These are phyloP conservation scores for Phyllotreta cruciferae DNA, from an alignment of 2,888 invertebrate genomes.

Conservation along the genomic window DNA sequence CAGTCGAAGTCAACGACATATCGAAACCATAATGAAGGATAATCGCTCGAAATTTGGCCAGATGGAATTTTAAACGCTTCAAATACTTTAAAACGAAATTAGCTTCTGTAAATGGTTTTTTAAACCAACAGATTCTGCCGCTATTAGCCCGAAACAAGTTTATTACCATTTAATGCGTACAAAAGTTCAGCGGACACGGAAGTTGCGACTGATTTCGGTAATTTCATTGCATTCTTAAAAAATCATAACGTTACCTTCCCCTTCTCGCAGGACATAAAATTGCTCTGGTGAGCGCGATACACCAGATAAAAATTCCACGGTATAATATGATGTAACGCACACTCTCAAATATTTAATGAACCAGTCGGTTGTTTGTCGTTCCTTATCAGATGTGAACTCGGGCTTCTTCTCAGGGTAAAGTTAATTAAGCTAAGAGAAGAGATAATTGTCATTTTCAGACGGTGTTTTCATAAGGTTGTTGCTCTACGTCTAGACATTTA, in stretches of 20 bases:
- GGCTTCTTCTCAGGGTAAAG: slow-evolving; percentile 1
- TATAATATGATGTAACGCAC: slow-evolving; percentile 22
- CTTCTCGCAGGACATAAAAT: neutral
- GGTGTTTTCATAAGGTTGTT: slow-evolving; percentile 6
- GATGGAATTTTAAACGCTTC: too few relatives aligned
- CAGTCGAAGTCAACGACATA: too few relatives aligned
- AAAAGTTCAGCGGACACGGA: too few relatives aligned
- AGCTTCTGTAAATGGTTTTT: too few relatives aligned
- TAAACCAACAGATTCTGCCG: too few relatives aligned
- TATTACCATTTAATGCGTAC: too few relatives aligned
- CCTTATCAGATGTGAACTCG: slow-evolving; percentile 23
- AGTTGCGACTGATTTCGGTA: too few relatives aligned
- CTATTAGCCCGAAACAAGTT: too few relatives aligned
- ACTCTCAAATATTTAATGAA: slow-evolving; percentile 26
- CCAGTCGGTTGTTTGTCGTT: slow-evolving; percentile 10
- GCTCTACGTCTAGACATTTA: neutral
- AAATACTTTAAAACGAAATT: too few relatives aligned
- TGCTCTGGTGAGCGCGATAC: neutral
- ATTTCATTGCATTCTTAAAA: neutral
- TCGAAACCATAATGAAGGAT: too few relatives aligned
- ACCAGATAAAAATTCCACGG: slow-evolving; percentile 16
- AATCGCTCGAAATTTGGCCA: too few relatives aligned
- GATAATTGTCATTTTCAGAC: slow-evolving; percentile 14
- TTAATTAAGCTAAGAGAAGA: slow-evolving; percentile 17
- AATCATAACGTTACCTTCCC: too few relatives aligned